Evolutionary conservation across 64 coral and sea anemone genomes (phyloP), one percentile per base, ranked within the genome.

Genomic region (Montipora sp.): DNA sequence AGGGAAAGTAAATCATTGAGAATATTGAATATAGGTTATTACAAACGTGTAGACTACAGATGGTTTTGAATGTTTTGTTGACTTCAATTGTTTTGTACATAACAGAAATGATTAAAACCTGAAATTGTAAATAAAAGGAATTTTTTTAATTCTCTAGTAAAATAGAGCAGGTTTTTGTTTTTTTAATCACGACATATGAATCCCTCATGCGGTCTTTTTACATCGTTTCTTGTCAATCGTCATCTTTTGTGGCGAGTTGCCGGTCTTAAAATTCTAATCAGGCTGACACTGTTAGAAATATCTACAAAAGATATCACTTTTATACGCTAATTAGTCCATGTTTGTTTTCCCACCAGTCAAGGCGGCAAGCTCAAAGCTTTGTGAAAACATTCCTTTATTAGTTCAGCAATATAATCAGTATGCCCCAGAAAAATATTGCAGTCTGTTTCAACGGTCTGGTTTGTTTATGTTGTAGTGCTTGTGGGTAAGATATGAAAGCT

Each of bases 311-410:
- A 70, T 85, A 85, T 85, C 63, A 71, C 13, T 71, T 0, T 85
- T 71, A 63, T 85, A 15, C 68, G 65, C 82, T 85, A 84, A 72
- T 85, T 72, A 71, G 44, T 44, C 11, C 8, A 45, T 85, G 65
- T 84, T 84, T 85, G 82, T 85, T 85, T 72, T 46, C 66, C 36
- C 9, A 36, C 61, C n/a, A 85, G 65, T 22, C 7, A 45, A 48
- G 19, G 82, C 65, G 82, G 59, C 82, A 45, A 18, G 47, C 50
- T 44, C 68, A 63, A 21, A 49, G 82, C 48, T 51, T 85, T 59
- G 24, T 47, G 1, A 66, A 43, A 22, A 16, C n/a, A 71, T 85
- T 71, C 11, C 4, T 57, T 44, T 81, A 13, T 12, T 36, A 27
- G 12, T 46, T 83, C 80, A 47, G 46, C 3, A 71, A 21, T 71